Conservation (phyloP, 2,797 vertebrate genomes). For the Ctenosaura bakeri region DNA sequence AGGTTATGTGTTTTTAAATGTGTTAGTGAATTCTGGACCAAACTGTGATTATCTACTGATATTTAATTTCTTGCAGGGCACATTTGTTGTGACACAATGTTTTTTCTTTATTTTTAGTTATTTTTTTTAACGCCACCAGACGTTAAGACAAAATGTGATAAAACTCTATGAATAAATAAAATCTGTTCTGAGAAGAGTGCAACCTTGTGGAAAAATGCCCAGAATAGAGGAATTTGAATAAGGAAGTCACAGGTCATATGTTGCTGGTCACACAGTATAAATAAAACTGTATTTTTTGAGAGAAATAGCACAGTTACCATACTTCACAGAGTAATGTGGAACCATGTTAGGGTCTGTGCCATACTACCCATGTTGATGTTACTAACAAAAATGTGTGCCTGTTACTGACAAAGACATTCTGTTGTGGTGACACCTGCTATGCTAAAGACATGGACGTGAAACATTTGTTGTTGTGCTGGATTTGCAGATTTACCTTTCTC, state of each 20-base stretch:
- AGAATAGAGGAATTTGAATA: background rate
- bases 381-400: background rate
- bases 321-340: background rate
- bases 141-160: background rate
- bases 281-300: background rate
- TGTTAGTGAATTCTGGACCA: no score
- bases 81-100: background rate
- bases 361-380: background rate
- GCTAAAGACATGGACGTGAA: background rate
- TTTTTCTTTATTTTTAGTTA: background rate
- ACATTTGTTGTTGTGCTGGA: background rate
- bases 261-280: background rate
- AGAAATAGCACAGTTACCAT: background rate
- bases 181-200: background rate
- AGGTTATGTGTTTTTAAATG: no score
- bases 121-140: background rate
- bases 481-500: conserved; percentile 9
- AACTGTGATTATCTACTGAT: background rate
- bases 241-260: background rate
- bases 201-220: background rate
- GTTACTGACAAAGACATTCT: background rate
- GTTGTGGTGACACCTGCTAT: background rate
- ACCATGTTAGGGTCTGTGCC: background rate
- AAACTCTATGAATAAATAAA: conserved; percentile 30
- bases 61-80: background rate